Percentiles rank a stretch among this genome's conserved stretches.
Conservation (phyloP, 92 coral and sea anemone genomes). For the Heteractis magnifica region DNA sequence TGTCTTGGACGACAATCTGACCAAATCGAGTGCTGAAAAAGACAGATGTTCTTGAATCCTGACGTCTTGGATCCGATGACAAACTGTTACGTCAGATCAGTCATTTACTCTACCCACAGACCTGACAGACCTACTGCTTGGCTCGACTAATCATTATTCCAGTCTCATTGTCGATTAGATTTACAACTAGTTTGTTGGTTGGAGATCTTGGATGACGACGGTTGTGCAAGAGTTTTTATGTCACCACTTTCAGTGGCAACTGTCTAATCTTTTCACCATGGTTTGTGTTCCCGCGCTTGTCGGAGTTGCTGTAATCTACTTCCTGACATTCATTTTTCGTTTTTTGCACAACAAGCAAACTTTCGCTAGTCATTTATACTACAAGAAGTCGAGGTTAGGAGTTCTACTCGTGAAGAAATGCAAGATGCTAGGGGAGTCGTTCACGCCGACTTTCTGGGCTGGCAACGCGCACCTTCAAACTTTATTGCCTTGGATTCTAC, state of each 20-base stretch:
- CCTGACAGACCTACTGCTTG: too few relatives aligned
- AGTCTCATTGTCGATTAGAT: background rate
- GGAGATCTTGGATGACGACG: constrained; percentile 14
- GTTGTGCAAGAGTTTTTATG: constrained; percentile 13
- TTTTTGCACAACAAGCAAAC: constrained; percentile 52
- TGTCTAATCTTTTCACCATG: constrained; percentile 29
- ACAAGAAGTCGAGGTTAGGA: constrained; percentile 76
- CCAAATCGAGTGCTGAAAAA: background rate
- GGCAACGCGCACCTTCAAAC: constrained; percentile 79
- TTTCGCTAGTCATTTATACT: constrained; percentile 61
- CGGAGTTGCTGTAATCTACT: constrained; percentile 28
- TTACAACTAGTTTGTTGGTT: background rate
- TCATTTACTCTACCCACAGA: background rate
- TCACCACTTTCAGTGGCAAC: constrained; percentile 22
- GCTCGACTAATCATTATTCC: too few relatives aligned
- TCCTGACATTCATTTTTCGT: constrained; percentile 31
- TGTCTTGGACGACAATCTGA: background rate
- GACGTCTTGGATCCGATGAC: background rate
- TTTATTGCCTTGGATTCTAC: constrained; percentile 66
- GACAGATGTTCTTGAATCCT: background rate
- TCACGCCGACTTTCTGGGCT: constrained; percentile 92
- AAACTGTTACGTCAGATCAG: background rate
- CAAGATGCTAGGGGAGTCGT: constrained; percentile 59
- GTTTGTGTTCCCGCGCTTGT: constrained; percentile 40
- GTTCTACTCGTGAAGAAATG: constrained; percentile 70